Conservation (phyloP, 2,888 invertebrate genomes). For the Coelinius sp. region DNA sequence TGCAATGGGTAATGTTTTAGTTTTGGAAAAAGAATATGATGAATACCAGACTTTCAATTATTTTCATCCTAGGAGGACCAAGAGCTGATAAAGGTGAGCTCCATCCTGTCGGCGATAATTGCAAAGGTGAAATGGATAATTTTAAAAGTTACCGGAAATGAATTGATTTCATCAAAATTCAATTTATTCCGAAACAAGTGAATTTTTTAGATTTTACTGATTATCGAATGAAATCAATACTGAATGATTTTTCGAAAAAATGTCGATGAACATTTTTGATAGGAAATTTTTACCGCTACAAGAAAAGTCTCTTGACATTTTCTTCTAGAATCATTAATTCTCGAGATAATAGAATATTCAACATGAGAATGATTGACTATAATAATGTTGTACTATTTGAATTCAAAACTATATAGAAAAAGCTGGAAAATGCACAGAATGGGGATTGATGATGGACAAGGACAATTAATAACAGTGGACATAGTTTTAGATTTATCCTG, state of each 20-base stretch:
- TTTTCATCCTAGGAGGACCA: slow-evolving; percentile 54
- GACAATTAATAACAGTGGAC: slow-evolving; percentile 59
- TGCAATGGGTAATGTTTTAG: not conserved
- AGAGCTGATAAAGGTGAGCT: slow-evolving; percentile 54
- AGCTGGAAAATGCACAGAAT: not conserved
- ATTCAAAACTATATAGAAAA: too few species aligned
- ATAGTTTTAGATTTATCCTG: slow-evolving; percentile 74
- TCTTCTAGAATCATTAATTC: too few species aligned
- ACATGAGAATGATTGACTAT: too few species aligned
- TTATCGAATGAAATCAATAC: too few species aligned
- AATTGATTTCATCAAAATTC: not conserved
- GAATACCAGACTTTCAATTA: slow-evolving; percentile 44
- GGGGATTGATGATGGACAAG: slow-evolving; percentile 19
- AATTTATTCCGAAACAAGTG: too few species aligned
- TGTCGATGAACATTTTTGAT: too few species aligned
- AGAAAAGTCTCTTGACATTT: too few species aligned
- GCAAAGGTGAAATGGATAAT: slow-evolving; percentile 19
- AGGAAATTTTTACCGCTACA: too few species aligned
- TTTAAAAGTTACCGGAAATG: not conserved
- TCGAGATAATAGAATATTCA: too few species aligned
- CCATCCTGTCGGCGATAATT: slow-evolving; percentile 21
- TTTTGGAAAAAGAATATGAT: slow-evolving; percentile 34
- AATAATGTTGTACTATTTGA: too few species aligned
- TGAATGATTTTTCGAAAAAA: too few species aligned
- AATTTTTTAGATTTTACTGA: too few species aligned